These are phyloP conservation scores for Chrysolina americana DNA, from an alignment of 2,888 invertebrate genomes.

Conservation along the genomic window DNA sequence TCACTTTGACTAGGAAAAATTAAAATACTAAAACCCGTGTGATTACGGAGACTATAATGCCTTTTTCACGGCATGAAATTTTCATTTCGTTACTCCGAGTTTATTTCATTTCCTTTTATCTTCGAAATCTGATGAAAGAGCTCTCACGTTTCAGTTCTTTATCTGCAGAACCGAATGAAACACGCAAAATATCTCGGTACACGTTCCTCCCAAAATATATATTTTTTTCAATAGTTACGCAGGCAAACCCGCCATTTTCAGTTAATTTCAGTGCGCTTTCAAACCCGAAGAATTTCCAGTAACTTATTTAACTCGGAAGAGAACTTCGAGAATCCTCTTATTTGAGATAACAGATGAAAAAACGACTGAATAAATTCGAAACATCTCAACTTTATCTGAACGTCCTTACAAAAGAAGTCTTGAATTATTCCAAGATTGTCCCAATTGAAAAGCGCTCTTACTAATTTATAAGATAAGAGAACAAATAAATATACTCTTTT, in stretches of 20 bases:
- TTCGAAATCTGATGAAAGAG: background rate
- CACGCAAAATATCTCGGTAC: too few species aligned
- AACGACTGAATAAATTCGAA: constrained; percentile 8
- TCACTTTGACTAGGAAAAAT: background rate
- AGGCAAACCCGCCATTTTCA: background rate
- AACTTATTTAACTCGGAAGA: constrained; percentile 1
- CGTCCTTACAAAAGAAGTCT: constrained; percentile 8
- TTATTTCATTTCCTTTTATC: background rate
- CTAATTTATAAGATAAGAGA: constrained; percentile 21
- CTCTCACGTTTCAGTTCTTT: background rate
- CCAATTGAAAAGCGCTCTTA: constrained; percentile 26
- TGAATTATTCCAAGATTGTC: constrained; percentile 31
- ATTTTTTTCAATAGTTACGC: background rate
- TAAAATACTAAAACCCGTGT: background rate
- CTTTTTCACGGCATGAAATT: background rate
- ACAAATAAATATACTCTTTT: constrained; percentile 12
- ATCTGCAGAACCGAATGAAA: background rate
- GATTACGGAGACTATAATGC: background rate
- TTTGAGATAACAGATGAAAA: constrained; percentile 22
- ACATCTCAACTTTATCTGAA: constrained; percentile 19
- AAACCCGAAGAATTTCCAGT: background rate
- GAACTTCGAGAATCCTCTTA: background rate
- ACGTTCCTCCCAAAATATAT: too few species aligned
- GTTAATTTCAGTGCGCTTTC: background rate
- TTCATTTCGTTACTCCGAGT: background rate